Evolutionary conservation across 2,113 vertebrate genomes (phyloP).

Genomic region (Lucifuga dentata): DNA sequence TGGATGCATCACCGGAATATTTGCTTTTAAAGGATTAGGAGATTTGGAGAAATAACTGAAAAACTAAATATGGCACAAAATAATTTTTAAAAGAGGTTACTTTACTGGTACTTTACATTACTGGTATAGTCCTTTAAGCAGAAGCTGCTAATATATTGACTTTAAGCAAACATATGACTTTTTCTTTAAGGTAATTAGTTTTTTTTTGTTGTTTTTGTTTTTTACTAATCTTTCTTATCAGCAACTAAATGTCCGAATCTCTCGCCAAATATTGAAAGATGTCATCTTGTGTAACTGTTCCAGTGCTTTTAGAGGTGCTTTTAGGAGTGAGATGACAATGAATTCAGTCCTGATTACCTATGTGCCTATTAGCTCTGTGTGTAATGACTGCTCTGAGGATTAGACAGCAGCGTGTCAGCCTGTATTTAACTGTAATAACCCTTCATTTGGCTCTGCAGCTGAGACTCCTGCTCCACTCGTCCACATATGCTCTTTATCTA

Average conservation of each 20-base stretch:
- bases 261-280: slow-evolving; percentile 2
- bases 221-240: neutral
- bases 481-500: slow-evolving; percentile 51
- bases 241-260: slow-evolving; percentile 6
- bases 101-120: too few species aligned
- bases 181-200: slow-evolving; percentile 12
- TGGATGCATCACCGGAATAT: too few species aligned
- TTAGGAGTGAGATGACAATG: slow-evolving; percentile 39
- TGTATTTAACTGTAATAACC: slow-evolving; percentile 71
- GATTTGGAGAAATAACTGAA: too few species aligned
- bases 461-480: slow-evolving; percentile 43
- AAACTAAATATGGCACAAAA: too few species aligned
- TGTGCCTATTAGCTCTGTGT: slow-evolving; percentile 53
- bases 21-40: too few species aligned
- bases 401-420: slow-evolving; percentile 59
- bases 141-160: too few species aligned
- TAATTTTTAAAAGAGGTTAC: too few species aligned
- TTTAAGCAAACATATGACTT: neutral
- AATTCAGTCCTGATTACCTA: slow-evolving; percentile 60
- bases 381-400: slow-evolving; percentile 62
- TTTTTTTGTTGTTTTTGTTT: slow-evolving; percentile 13
- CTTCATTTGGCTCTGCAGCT: slow-evolving; percentile 58
- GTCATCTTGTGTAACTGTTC: slow-evolving; percentile 35
- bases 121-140: too few species aligned
- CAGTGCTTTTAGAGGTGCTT: slow-evolving; percentile 43